Evolutionary conservation across 1,140 invertebrate species (phyloP), one percentile per base, ranked within the genome.

Genomic region (Chrysoperla carnea): DNA sequence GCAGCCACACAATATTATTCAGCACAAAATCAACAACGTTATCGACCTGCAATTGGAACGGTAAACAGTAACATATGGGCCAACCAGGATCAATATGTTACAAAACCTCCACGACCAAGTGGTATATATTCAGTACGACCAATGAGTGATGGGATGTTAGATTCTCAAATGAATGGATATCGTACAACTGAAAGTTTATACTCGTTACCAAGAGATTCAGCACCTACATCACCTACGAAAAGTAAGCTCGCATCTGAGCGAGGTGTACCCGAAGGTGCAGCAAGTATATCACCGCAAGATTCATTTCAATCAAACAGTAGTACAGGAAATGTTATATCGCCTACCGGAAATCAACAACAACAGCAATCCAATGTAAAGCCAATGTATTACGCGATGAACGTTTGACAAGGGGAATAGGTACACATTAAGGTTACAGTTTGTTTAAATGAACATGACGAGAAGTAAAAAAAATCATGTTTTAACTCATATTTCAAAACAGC

Each of bases 211-310:
- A 58, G 42, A 54, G 64, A 59, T 42, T 57, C 55, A 28, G 54
- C 50, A 41, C 58, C 44, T 38, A 63, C 59, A 49, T 65, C 58
- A 37, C 63, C 50, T 6, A 60, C 56, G 7, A 61, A 61, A 47
- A 54, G 58, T 8, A 53, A 59, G 33, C 61, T 59, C 38, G 63
- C 66, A 7, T 67, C 67, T 17, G 73, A 76, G 53, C 64, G 73
- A 8, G 73, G 73, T 2, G 71, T 76, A 6, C 73, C 74, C 6
- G 74, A 76, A 49, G 74, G 74, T 13, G 68, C 69, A 1, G 73
- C 72, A 0, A 73, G 70, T 33, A 64, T 70, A 1, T 66, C 70
- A 0, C 60, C 69, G 4, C 71, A 74, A 44, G 68, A 71, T 48
- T 59, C 57, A 37, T 41, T 53, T 14, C 56, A 59, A 37, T 36